phyloP scores from a whole-genome alignment of 2,888 invertebrate genomes.

The Phyllotreta striolata region DNA sequence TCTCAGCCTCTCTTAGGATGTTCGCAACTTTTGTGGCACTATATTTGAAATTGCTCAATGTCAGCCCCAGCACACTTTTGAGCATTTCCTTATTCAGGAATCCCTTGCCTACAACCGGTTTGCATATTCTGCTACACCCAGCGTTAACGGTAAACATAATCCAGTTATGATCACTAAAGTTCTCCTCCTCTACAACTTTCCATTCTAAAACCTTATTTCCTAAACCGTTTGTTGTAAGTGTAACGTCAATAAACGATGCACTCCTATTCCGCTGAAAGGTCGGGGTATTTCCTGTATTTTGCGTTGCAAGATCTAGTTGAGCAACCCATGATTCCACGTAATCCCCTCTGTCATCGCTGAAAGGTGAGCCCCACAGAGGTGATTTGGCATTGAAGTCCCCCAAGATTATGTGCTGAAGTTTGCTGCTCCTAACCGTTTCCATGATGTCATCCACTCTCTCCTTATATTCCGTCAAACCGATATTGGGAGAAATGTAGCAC shows the following conservation, averaged over 20 bases:
- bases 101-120: no score
- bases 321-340: conserved; percentile 12
- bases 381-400: conserved; percentile 29
- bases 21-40: no score
- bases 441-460: conserved; percentile 8
- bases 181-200: no score
- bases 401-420: neutral
- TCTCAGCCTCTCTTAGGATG: no score
- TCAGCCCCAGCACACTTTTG: no score
- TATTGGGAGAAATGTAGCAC: conserved; percentile 31
- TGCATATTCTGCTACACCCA: no score
- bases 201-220: neutral
- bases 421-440: neutral
- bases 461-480: neutral
- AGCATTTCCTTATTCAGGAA: no score
- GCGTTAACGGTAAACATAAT: no score
- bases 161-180: no score
- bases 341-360: conserved; percentile 12
- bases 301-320: neutral
- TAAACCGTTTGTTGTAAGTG: neutral
- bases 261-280: conserved; percentile 5
- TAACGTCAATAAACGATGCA: no score
- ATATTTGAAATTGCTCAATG: no score
- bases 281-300: conserved; percentile 9
- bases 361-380: conserved; percentile 18